These are phyloP conservation scores for Garra rufa DNA, from an alignment of 2,113 vertebrate genomes.

Conservation along the genomic window DNA sequence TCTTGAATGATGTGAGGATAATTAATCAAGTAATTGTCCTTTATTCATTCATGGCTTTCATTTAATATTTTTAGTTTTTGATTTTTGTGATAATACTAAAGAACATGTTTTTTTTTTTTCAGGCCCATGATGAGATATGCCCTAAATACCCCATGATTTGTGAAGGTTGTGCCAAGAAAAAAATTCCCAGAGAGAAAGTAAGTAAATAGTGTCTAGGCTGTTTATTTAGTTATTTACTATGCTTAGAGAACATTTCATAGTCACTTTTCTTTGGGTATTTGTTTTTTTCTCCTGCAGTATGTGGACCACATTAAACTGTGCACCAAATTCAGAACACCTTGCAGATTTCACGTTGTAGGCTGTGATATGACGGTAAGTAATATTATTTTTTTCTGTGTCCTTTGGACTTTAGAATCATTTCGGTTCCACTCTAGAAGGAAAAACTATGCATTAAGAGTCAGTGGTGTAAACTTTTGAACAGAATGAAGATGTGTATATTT, in stretches of 20 bases:
- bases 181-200: constrained; percentile 91
- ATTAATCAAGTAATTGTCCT: not conserved
- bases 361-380: constrained; percentile 83
- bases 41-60: not conserved
- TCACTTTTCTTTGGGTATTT: not conserved
- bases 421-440: too few species aligned
- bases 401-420: not conserved
- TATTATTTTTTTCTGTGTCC: not conserved
- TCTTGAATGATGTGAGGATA: not conserved
- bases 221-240: not conserved
- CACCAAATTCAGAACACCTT: constrained; percentile 86
- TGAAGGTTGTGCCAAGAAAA: constrained; percentile 91
- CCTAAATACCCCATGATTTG: constrained; percentile 93
- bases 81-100: constrained; percentile 15
- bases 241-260: not conserved
- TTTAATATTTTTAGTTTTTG: not conserved
- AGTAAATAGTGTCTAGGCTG: not conserved
- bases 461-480: too few species aligned
- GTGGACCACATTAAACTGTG: constrained; percentile 92
- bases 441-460: too few species aligned
- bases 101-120: constrained; percentile 12
- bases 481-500: too few species aligned
- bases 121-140: constrained; percentile 92
- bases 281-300: constrained; percentile 77
- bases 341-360: constrained; percentile 88